Evolutionary conservation across 2,113 vertebrate genomes (phyloP).

Genomic region (Pterocles burchelli): DNA sequence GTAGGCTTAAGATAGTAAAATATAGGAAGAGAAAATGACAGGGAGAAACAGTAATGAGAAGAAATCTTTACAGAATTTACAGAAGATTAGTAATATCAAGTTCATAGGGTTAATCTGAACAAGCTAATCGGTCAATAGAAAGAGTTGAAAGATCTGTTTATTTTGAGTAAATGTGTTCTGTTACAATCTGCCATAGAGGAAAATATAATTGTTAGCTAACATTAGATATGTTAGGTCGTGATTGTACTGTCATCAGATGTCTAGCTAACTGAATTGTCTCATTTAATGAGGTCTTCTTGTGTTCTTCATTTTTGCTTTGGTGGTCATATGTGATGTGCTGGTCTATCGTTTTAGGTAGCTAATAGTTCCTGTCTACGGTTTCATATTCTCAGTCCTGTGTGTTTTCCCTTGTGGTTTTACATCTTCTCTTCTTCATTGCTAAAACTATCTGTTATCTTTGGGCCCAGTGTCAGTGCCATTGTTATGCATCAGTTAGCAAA

Average conservation of each 20-base stretch:
- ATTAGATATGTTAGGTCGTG: not conserved
- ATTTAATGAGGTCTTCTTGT: not conserved
- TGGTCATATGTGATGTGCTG: not conserved
- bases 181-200: not conserved
- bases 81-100: not conserved
- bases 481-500: not conserved
- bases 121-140: not conserved
- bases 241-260: not conserved
- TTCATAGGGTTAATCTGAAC: not conserved
- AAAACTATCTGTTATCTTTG: not conserved
- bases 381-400: not conserved
- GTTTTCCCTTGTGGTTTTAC: not conserved
- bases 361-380: not conserved
- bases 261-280: not conserved
- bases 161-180: not conserved
- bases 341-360: not conserved
- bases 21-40: not conserved
- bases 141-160: not conserved
- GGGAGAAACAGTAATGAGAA: not conserved
- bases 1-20: not conserved
- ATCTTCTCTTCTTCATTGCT: not conserved
- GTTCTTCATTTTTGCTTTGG: not conserved
- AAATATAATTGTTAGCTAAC: not conserved
- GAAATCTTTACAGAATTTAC: not conserved
- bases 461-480: not conserved